Evolutionary conservation across 2,797 vertebrate species (phyloP).

Genomic region (Tinamus major): DNA sequence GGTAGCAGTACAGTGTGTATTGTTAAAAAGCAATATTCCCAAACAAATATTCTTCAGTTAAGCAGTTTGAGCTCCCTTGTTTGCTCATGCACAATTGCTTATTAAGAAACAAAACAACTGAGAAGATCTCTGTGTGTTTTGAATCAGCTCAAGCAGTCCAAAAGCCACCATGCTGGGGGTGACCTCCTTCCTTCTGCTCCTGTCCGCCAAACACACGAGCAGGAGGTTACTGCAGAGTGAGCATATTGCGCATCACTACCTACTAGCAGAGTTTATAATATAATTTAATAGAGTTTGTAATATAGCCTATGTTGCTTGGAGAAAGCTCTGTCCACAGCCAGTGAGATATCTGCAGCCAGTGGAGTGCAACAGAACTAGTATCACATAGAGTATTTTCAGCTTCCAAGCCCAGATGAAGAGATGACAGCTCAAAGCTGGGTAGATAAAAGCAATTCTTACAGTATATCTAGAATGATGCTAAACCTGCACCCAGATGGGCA

Average conservation of each 20-base stretch:
- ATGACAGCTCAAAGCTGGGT: not conserved
- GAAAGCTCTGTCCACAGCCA: not conserved
- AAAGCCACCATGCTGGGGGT: not conserved
- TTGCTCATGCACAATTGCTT: not conserved
- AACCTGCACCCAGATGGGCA: not conserved
- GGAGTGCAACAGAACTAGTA: not conserved
- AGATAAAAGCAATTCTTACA: not conserved
- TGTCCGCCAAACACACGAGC: no score
- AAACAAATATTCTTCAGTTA: not conserved
- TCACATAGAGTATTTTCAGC: not conserved
- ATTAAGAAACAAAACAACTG: not conserved
- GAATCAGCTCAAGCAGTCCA: not conserved
- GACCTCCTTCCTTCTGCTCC: not conserved
- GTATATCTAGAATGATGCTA: not conserved
- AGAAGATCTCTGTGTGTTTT: not conserved
- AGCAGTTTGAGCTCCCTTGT: not conserved
- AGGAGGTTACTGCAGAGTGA: no score
- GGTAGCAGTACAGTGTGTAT: not conserved
- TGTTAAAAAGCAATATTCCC: slow-evolving; percentile 5
- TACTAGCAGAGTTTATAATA: no score
- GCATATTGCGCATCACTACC: no score
- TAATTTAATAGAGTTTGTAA: not conserved
- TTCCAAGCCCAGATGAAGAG: not conserved
- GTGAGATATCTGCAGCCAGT: not conserved
- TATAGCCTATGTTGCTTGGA: not conserved